phyloP scores from a whole-genome alignment of 2,113 vertebrate genomes.

The Oreochromis aureus region DNA sequence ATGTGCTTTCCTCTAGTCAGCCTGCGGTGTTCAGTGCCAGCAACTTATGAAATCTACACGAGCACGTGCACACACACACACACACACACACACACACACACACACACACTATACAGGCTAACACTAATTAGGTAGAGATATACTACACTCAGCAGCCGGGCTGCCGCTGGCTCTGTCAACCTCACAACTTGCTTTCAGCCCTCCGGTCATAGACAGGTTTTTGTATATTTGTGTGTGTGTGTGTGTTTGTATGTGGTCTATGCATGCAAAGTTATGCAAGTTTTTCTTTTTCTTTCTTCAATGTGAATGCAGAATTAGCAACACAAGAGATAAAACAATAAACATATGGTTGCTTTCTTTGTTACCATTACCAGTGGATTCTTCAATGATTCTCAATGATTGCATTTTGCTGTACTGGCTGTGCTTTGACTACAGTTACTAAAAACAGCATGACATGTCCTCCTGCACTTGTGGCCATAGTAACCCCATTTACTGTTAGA shows the following conservation, averaged over 20 bases:
- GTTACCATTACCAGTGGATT: background rate
- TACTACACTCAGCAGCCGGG: slow-evolving; percentile 3
- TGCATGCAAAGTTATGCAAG: background rate
- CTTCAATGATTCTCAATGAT: background rate
- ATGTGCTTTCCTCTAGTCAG: background rate
- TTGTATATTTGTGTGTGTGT: background rate
- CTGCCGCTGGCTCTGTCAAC: background rate
- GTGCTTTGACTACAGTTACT: background rate
- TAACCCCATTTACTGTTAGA: background rate
- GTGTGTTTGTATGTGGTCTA: background rate
- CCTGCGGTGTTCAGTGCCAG: slow-evolving; percentile 10
- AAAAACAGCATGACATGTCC: background rate
- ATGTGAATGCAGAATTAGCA: background rate
- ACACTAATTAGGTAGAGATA: slow-evolving; percentile 27
- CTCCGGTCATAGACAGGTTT: background rate
- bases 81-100: background rate
- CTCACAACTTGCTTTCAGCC: background rate
- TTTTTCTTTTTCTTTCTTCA: background rate
- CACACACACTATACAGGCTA: background rate
- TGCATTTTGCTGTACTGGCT: background rate
- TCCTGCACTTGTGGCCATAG: background rate
- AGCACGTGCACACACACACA: accelerated
- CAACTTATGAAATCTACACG: slow-evolving; percentile 6
- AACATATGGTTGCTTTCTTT: background rate
- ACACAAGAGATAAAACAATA: background rate